Conservation (phyloP, 2,797 vertebrate species). For the Poecilia wingei region DNA sequence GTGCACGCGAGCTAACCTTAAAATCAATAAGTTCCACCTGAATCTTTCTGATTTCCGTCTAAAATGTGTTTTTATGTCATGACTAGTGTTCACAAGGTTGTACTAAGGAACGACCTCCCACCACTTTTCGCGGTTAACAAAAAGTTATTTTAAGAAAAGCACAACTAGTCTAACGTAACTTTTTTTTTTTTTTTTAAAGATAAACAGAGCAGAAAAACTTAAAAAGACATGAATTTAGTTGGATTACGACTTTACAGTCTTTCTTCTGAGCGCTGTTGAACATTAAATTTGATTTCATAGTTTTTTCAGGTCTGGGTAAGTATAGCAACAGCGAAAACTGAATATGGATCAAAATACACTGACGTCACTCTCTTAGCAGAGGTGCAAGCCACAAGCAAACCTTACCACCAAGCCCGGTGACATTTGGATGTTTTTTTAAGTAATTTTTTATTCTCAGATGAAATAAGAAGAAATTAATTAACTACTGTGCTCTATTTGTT, state of each 20-base stretch:
- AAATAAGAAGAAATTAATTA: neutral
- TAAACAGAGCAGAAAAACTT: neutral
- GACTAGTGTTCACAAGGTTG: neutral
- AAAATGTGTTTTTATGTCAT: neutral
- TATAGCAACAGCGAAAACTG: neutral
- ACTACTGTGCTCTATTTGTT: neutral
- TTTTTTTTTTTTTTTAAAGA: neutral
- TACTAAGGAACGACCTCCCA: neutral
- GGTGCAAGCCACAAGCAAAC: neutral
- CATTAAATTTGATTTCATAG: neutral
- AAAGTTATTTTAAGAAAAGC: neutral
- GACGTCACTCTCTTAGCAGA: neutral
- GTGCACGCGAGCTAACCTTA: conserved; percentile 9
- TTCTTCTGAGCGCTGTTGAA: no score
- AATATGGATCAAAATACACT: neutral
- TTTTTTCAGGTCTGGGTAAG: neutral
- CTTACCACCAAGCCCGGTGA: neutral
- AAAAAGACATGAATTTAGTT: neutral
- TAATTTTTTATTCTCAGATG: neutral
- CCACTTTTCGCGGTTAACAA: neutral
- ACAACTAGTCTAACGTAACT: neutral
- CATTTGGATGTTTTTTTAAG: neutral
- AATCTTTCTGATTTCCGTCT: conserved; percentile 4
- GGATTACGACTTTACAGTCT: neutral
- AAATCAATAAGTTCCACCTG: neutral